phyloP scores from a whole-genome alignment of 2,888 invertebrate species.

The Parascotia fuliginaria region DNA sequence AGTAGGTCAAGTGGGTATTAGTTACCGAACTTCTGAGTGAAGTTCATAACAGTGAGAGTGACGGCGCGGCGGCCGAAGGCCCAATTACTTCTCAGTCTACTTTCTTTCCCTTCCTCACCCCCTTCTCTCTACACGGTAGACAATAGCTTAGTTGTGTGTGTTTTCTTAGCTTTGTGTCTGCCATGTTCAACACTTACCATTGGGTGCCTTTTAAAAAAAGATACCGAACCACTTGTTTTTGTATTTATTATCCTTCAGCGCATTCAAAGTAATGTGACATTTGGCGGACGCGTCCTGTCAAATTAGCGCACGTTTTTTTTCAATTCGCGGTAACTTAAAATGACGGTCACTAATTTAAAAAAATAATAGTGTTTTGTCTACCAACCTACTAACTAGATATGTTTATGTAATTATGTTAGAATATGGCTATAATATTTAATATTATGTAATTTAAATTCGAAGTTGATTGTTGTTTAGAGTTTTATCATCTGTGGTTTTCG shows the following conservation, averaged over 20 bases:
- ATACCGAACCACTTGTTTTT: conserved; percentile 12
- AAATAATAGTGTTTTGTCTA: neutral
- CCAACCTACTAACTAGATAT: conserved; percentile 8
- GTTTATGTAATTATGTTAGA: conserved; percentile 11
- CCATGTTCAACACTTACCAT: too few relatives aligned
- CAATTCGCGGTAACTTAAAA: conserved; percentile 21
- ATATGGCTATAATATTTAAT: conserved; percentile 13
- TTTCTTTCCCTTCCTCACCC: too few relatives aligned
- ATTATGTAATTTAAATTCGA: conserved; percentile 14
- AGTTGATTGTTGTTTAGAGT: conserved; percentile 1
- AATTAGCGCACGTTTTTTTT: conserved; percentile 49
- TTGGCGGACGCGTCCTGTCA: conserved; percentile 62
- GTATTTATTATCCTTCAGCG: conserved; percentile 8
- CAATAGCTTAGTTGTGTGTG: too few relatives aligned
- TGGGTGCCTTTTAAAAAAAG: too few relatives aligned
- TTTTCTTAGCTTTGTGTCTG: too few relatives aligned
- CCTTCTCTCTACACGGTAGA: too few relatives aligned
- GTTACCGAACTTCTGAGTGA: too few relatives aligned
- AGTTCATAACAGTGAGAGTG: too few relatives aligned
- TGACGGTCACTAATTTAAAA: conserved; percentile 5
- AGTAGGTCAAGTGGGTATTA: too few relatives aligned
- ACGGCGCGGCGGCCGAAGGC: too few relatives aligned
- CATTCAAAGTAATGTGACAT: conserved; percentile 50
- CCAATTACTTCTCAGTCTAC: too few relatives aligned
- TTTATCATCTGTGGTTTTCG: neutral